These are phyloP conservation scores for Erebia ligea DNA, from an alignment of 2,888 invertebrate genomes.

Conservation along the genomic window DNA sequence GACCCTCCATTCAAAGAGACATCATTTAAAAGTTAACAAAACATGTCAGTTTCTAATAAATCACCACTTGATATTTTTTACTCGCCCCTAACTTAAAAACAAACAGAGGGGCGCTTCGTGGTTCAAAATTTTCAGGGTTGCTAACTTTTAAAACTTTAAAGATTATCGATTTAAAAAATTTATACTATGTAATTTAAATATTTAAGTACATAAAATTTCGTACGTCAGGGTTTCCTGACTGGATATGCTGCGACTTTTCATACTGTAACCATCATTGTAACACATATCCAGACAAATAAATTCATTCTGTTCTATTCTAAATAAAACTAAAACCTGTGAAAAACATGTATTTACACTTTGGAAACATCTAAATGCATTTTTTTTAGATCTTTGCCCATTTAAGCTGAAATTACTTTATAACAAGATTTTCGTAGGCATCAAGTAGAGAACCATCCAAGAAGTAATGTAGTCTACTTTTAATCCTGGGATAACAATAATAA, in stretches of 20 bases:
- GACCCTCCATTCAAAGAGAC: slow-evolving; percentile 41
- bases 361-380: no score
- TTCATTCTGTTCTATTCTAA: no score
- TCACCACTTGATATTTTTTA: slow-evolving; percentile 54
- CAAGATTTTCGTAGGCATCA: no score
- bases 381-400: no score
- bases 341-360: no score
- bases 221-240: background rate
- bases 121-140: slow-evolving; percentile 31
- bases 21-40: slow-evolving; percentile 52
- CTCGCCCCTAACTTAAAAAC: slow-evolving; percentile 59
- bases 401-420: no score
- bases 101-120: slow-evolving; percentile 58
- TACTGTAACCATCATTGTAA: no score
- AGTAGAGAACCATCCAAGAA: no score
- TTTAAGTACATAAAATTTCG: background rate
- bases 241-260: no score
- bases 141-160: slow-evolving; percentile 3
- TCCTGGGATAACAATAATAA: no score
- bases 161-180: background rate
- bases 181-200: background rate
- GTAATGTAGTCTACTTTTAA: no score
- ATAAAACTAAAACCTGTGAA: no score
- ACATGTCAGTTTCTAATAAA: slow-evolving; percentile 64
- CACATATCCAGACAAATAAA: background rate